Percentiles rank a stretch among this genome's conserved stretches.
phyloP scores from a whole-genome alignment of 2,797 vertebrate species.

The Amniataba percoides region DNA sequence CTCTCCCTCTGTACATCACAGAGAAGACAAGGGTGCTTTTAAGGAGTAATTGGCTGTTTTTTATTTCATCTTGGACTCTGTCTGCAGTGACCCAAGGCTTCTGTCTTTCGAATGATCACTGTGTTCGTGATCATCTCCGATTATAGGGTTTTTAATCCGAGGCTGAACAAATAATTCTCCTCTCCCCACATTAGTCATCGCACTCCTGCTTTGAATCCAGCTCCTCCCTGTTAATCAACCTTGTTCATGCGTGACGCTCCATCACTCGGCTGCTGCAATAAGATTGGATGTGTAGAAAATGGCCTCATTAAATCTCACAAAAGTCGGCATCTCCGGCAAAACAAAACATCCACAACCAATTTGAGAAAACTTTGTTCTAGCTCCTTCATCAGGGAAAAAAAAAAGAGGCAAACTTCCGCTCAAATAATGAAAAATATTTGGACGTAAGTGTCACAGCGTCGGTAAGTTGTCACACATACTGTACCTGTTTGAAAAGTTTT shows the following conservation, averaged over 20 bases:
- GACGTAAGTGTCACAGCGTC: slow-evolving; percentile 15
- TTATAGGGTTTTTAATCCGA: slow-evolving; percentile 71
- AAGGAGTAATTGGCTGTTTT: slow-evolving; percentile 72
- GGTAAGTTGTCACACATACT: slow-evolving; percentile 19
- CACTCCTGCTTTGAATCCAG: slow-evolving; percentile 62
- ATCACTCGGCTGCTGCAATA: slow-evolving; percentile 65
- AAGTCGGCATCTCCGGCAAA: slow-evolving; percentile 59
- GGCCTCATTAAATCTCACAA: slow-evolving; percentile 71
- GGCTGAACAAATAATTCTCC: slow-evolving; percentile 68
- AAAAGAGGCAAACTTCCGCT: slow-evolving; percentile 59
- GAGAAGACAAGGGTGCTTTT: slow-evolving; percentile 71
- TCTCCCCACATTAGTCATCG: slow-evolving; percentile 73
- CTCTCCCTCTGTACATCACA: slow-evolving; percentile 62
- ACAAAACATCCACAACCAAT: slow-evolving; percentile 63
- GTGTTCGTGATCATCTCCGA: slow-evolving; percentile 63
- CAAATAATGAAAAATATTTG: slow-evolving; percentile 38
- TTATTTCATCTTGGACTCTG: slow-evolving; percentile 55
- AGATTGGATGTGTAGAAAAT: slow-evolving; percentile 70
- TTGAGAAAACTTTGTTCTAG: slow-evolving; percentile 72
- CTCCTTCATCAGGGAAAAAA: slow-evolving; percentile 63
- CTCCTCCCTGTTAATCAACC: slow-evolving; percentile 72
- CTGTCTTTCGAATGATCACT: slow-evolving; percentile 56
- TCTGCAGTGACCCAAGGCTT: slow-evolving; percentile 55
- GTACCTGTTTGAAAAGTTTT: slow-evolving; percentile 72
- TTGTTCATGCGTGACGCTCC: slow-evolving; percentile 69